Evolutionary conservation across 2,797 vertebrate species (phyloP).

Genomic region (Taeniopygia guttata): DNA sequence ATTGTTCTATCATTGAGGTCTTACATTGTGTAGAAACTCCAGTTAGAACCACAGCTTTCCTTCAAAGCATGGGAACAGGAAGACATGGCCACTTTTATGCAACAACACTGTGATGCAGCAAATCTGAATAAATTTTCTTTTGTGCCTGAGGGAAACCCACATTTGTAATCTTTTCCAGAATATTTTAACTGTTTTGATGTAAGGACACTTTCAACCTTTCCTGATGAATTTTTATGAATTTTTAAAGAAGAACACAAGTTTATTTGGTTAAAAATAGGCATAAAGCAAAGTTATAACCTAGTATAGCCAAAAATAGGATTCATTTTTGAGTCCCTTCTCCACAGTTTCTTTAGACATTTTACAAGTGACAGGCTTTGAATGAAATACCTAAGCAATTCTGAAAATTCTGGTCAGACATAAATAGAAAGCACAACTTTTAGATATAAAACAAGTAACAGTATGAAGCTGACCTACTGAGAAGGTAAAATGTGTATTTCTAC

Average conservation of each 20-base stretch:
- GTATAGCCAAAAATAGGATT: not conserved
- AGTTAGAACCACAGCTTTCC: not conserved
- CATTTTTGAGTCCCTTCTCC: not conserved
- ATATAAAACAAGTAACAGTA: not conserved
- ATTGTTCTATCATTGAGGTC: not conserved
- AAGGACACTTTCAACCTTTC: not conserved
- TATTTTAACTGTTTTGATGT: not conserved
- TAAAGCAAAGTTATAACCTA: not conserved
- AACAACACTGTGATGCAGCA: not conserved
- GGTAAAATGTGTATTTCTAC: not conserved
- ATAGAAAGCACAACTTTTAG: not conserved
- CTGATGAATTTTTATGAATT: not conserved
- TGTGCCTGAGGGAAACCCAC: not conserved
- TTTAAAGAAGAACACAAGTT: not conserved
- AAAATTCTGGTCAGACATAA: not conserved
- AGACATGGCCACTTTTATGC: not conserved
- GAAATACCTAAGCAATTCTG: not conserved
- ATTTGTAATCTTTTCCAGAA: not conserved
- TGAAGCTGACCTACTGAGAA: not conserved
- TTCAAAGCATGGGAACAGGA: not conserved
- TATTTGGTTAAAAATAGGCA: not conserved
- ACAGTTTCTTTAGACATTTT: not conserved
- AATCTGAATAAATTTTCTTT: not conserved
- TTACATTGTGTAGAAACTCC: not conserved
- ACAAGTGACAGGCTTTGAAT: not conserved